Conservation (phyloP, 2,113 vertebrate genomes). For the Gallinago media region DNA sequence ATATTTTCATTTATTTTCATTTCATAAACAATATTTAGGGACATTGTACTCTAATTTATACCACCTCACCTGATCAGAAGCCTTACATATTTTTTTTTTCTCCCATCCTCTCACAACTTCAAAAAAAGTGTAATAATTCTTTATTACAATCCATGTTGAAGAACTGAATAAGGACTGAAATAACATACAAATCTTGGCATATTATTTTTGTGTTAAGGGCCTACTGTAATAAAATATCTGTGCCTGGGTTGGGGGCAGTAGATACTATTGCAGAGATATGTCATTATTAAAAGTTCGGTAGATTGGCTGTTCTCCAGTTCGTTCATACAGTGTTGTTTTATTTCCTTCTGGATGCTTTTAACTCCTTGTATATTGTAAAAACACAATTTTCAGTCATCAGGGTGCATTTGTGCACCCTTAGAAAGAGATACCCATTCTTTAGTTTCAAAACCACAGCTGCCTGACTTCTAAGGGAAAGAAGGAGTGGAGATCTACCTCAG, state of each 20-base stretch:
- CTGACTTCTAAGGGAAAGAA: background rate
- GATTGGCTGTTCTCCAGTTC: background rate
- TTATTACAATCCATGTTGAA: background rate
- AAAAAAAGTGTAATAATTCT: rapidly evolving
- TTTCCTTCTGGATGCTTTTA: background rate
- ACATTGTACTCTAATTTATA: background rate
- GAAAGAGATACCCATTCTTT: background rate
- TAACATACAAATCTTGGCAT: background rate
- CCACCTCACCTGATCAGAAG: background rate
- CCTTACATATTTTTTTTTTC: background rate
- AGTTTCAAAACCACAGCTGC: background rate
- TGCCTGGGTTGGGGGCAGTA: background rate
- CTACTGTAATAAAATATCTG: background rate
- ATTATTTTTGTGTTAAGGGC: background rate
- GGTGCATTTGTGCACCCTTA: background rate
- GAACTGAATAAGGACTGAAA: background rate
- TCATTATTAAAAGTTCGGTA: background rate
- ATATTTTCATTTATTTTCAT: background rate
- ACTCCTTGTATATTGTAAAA: background rate
- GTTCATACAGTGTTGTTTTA: background rate
- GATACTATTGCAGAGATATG: background rate
- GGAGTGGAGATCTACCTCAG: background rate
- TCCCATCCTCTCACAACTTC: background rate
- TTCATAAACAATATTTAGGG: background rate
- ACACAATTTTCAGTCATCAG: background rate